Conservation (phyloP, 2,888 invertebrate species). For the Eueremaeus valkanovi region DNA sequence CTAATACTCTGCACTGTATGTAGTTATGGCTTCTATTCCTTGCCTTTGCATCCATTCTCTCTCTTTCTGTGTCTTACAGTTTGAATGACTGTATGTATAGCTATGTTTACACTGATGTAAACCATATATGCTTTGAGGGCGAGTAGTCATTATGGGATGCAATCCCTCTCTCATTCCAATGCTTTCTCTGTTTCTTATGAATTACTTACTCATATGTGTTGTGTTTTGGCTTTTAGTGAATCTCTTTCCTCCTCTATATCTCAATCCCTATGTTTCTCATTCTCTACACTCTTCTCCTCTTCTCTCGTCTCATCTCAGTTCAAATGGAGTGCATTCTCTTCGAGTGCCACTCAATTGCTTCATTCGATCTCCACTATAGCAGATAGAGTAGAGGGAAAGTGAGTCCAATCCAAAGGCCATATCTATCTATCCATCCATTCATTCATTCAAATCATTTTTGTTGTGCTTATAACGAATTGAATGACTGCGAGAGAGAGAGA, state of each 20-base stretch:
- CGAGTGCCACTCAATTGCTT: background rate
- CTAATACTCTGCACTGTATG: background rate
- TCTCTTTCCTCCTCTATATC: too few relatives aligned
- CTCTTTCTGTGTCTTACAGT: too few relatives aligned
- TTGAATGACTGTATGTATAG: background rate
- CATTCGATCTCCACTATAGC: background rate
- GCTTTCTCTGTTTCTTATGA: background rate
- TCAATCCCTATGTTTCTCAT: too few relatives aligned
- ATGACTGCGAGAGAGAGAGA: too few relatives aligned
- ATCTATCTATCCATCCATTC: background rate
- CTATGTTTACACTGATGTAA: conserved; percentile 18
- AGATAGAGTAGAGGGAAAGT: background rate
- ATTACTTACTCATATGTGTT: background rate
- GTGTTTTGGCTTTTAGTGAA: background rate
- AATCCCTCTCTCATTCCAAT: background rate
- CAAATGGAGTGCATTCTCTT: background rate
- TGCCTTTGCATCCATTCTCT: background rate
- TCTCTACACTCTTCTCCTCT: background rate
- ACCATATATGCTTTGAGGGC: conserved; percentile 2
- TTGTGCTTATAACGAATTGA: background rate
- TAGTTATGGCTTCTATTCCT: background rate
- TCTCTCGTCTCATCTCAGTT: background rate
- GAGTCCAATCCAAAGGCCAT: background rate
- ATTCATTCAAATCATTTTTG: background rate
- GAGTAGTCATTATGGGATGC: conserved; percentile 15